phyloP scores from a whole-genome alignment of 2,888 invertebrate species.

The Emmelina monodactyla region DNA sequence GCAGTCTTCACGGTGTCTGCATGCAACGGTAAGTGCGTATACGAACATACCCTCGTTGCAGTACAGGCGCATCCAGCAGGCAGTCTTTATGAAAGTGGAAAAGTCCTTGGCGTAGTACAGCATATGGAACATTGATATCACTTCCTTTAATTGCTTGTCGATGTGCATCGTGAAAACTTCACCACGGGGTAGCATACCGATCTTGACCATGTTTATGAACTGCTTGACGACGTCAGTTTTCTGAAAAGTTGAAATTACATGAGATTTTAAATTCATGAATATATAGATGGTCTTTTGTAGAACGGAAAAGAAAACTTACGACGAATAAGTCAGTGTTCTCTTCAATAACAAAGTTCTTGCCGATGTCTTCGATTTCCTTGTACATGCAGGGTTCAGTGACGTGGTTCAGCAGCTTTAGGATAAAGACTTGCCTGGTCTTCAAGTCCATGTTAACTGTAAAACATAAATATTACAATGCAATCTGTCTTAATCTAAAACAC shows the following conservation, averaged over 20 bases:
- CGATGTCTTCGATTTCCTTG: slow-evolving; percentile 48
- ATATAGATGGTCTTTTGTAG: too few species aligned
- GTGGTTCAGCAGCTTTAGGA: slow-evolving; percentile 61
- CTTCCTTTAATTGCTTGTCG: slow-evolving; percentile 57
- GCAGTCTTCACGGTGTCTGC: slow-evolving; percentile 59
- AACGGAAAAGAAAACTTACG: too few species aligned
- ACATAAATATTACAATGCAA: too few species aligned
- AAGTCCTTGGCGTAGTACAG: slow-evolving; percentile 63
- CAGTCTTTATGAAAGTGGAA: slow-evolving; percentile 52
- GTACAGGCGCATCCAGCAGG: slow-evolving; percentile 58
- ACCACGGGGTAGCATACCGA: slow-evolving; percentile 64
- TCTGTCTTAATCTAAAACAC: too few species aligned
- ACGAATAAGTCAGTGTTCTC: slow-evolving; percentile 39
- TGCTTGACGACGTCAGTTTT: slow-evolving; percentile 65
- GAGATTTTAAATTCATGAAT: too few species aligned
- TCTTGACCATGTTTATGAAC: slow-evolving; percentile 58
- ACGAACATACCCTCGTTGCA: slow-evolving; percentile 67
- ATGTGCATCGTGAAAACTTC: slow-evolving; percentile 58
- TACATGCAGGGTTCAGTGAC: slow-evolving; percentile 54
- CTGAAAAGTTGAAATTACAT: slow-evolving; percentile 44
- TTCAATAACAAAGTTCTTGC: slow-evolving; percentile 45
- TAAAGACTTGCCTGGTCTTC: slow-evolving; percentile 48
- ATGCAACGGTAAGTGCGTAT: slow-evolving; percentile 60
- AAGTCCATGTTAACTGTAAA: slow-evolving; percentile 50
- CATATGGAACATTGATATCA: slow-evolving; percentile 58